Evolutionary conservation across 2,888 invertebrate genomes (phyloP).

Genomic region (Bembecia ichneumoniformis): DNA sequence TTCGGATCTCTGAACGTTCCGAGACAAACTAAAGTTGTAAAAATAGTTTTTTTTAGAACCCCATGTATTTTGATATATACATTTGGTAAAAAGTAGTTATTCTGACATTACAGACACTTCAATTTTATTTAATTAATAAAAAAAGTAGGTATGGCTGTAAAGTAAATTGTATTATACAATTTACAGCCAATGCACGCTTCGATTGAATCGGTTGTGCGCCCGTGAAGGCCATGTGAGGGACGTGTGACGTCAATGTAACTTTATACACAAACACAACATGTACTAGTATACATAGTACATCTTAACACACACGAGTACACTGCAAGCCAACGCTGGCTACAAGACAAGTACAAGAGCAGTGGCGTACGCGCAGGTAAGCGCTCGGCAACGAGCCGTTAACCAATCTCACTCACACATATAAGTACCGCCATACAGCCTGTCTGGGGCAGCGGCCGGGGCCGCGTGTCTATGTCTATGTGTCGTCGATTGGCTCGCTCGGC

Average conservation of each 20-base stretch:
- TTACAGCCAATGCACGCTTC: background rate
- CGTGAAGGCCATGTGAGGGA: conserved; percentile 53
- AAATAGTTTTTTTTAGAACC: no score
- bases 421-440: conserved; percentile 31
- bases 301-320: conserved; percentile 3
- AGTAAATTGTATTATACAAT: no score
- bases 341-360: background rate
- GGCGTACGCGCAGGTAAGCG: background rate
- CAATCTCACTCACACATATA: conserved; percentile 49
- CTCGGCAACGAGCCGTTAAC: conserved; percentile 19
- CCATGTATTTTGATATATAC: no score
- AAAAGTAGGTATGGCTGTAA: no score
- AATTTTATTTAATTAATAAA: no score
- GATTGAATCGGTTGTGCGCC: conserved; percentile 20
- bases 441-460: conserved; percentile 17
- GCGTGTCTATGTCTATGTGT: background rate
- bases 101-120: no score
- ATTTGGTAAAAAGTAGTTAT: no score
- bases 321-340: background rate
- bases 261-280: conserved; percentile 23
- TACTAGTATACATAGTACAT: no score
- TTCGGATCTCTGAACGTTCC: no score
- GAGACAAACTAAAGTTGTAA: no score
- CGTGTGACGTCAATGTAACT: conserved; percentile 34
- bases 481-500: conserved; percentile 20